Evolutionary conservation across 2,888 invertebrate genomes (phyloP), one percentile per base, ranked within the genome.

Genomic region (Stenodema calcarata): DNA sequence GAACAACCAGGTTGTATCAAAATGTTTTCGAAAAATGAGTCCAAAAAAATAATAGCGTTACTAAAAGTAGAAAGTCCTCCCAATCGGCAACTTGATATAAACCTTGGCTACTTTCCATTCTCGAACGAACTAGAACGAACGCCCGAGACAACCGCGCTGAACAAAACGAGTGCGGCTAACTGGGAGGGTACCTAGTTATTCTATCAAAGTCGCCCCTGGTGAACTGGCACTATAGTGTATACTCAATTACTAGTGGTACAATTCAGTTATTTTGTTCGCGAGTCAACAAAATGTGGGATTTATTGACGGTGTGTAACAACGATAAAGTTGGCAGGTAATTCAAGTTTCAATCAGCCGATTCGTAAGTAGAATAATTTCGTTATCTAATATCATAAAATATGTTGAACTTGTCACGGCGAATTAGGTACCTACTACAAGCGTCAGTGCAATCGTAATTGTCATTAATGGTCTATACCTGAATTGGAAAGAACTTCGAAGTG

Each of bases 261-360:
- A n/a, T n/a, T n/a, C 11, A n/a, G 23, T 12, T 54, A 2, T 3
- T 54, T 6, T 16, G 16, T 6, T 54, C 23, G 3, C 18, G 9
- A n/a, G 18, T 11, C 9, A 23, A 27, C 44, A 78, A 16, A 12
- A 84, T 84, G 84, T 47, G 73, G 35, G 47, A 75, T 35, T 47
- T 84, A 18, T n/a, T 84, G 47, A 44, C 12, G n/a, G 47, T 84
- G 9, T 73, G 84, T 18, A 44, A 18, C 73, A 73, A 84, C 84
- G 84, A 84, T 11, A 84, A 84, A 75, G 84, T 84, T 73, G 84
- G 84, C 23, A 84, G 84, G 84, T 84, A 47, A 75, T 41, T n/a
- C 16, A 30, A 76, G 28, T 76, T n/a, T n/a, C n/a, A n/a, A n/a
- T n/a, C n/a, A n/a, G n/a, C n/a, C n/a, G n/a, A n/a, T n/a, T n/a